These are phyloP conservation scores for Perithous albicinctus DNA, from an alignment of 2,888 invertebrate genomes.

Conservation along the genomic window DNA sequence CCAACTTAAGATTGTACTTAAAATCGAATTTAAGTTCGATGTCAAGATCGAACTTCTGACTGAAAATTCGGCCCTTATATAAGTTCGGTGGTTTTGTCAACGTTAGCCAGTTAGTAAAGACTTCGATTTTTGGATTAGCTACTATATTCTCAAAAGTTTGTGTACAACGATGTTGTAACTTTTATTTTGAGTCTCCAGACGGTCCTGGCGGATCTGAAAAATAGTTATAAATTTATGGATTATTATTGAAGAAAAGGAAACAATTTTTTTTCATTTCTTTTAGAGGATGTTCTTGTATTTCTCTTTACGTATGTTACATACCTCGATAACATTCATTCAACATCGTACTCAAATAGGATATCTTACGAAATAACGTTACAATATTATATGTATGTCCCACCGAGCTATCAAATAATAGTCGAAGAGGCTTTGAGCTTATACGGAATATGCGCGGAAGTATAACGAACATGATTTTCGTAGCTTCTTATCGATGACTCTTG, in stretches of 20 bases:
- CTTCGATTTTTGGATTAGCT: too few relatives aligned
- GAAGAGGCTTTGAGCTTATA: slow-evolving; percentile 53
- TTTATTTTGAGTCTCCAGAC: too few relatives aligned
- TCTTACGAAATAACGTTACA: slow-evolving; percentile 56
- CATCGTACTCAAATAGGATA: slow-evolving; percentile 29
- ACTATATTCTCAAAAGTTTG: too few relatives aligned
- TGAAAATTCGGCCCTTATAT: too few relatives aligned
- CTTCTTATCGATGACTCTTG: slow-evolving; percentile 19
- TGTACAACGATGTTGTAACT: too few relatives aligned
- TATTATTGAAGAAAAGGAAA: slow-evolving; percentile 6
- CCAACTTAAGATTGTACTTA: too few relatives aligned
- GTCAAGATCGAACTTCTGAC: too few relatives aligned
- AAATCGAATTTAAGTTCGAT: too few relatives aligned
- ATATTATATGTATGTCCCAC: slow-evolving; percentile 30
- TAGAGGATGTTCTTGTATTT: slow-evolving; percentile 37
- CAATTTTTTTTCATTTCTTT: neutral
- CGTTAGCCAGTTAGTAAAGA: too few relatives aligned
- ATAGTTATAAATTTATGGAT: too few relatives aligned
- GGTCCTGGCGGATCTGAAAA: too few relatives aligned
- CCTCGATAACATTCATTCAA: slow-evolving; percentile 56
- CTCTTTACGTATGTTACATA: slow-evolving; percentile 36
- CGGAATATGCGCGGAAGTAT: slow-evolving; percentile 56
- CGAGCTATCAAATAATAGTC: slow-evolving; percentile 11
- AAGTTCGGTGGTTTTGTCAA: too few relatives aligned
- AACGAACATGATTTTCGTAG: slow-evolving; percentile 23